Percentiles rank a stretch among this genome's conserved stretches.
phyloP scores from a whole-genome alignment of 2,888 invertebrate species.

The Andrena flavipes region DNA sequence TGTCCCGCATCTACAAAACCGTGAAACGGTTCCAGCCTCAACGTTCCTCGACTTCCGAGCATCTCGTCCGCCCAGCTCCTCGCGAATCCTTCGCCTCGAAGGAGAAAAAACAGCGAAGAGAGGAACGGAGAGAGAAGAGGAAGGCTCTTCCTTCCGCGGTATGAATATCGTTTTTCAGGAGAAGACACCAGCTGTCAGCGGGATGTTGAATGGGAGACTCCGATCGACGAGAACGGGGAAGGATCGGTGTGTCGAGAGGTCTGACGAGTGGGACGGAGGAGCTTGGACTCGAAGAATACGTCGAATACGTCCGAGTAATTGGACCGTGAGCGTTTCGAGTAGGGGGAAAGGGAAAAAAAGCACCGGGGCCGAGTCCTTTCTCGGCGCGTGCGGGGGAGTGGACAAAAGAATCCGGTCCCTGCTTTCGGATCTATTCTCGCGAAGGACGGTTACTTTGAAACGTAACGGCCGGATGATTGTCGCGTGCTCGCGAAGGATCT shows the following conservation, averaged over 20 bases:
- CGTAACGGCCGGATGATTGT: constrained; percentile 72
- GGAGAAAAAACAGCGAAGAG: not conserved
- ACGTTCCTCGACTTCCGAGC: constrained; percentile 44
- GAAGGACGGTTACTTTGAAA: constrained; percentile 40
- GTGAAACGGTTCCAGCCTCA: constrained; percentile 62
- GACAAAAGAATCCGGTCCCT: constrained; percentile 57
- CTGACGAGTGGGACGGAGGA: constrained; percentile 24
- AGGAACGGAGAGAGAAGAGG: not conserved
- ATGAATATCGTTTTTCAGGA: constrained; percentile 8
- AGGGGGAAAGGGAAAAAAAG: constrained; percentile 22
- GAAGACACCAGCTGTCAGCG: constrained; percentile 57
- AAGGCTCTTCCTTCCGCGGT: not conserved
- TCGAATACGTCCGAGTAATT: constrained; percentile 75
- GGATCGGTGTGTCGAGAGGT: constrained; percentile 70
- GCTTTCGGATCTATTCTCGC: constrained; percentile 24
- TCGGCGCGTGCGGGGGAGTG: constrained; percentile 69
- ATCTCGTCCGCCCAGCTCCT: not conserved
- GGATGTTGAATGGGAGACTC: constrained; percentile 47
- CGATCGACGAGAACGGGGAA: not conserved
- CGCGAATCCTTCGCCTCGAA: not conserved
- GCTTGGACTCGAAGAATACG: constrained; percentile 30
- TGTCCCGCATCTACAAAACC: constrained; percentile 78
- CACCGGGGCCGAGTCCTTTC: constrained; percentile 14
- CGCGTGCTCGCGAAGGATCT: constrained; percentile 15
- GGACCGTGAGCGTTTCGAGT: constrained; percentile 63